Conservation (phyloP, 2,888 invertebrate genomes). For the Orthonychiurus folsomi region DNA sequence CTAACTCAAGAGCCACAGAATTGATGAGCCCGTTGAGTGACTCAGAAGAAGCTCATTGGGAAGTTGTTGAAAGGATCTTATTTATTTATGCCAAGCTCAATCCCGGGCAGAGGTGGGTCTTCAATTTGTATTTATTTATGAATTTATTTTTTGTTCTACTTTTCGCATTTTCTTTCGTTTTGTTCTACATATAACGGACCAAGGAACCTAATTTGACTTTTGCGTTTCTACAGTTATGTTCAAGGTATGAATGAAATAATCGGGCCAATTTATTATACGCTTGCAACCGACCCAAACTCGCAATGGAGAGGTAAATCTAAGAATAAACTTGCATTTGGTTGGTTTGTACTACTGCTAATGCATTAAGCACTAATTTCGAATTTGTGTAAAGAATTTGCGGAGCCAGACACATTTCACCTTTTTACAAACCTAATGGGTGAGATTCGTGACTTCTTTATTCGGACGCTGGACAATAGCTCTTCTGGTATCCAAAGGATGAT, state of each 20-base stretch:
- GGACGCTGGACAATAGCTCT: conserved; percentile 84
- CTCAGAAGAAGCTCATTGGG: conserved; percentile 88
- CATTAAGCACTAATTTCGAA: background rate
- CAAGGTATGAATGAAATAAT: conserved; percentile 99
- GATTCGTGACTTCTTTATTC: conserved; percentile 94
- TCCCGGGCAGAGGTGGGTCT: conserved; percentile 70
- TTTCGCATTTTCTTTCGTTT: background rate
- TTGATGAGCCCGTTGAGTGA: conserved; percentile 1
- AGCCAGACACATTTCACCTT: conserved; percentile 96
- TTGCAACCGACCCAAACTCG: conserved; percentile 78
- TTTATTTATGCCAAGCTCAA: conserved; percentile 97
- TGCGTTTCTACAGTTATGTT: conserved; percentile 52
- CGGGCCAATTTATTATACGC: conserved; percentile 94
- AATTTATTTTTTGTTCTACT: conserved; percentile 2
- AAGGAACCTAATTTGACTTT: background rate
- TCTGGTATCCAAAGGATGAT: conserved; percentile 87
- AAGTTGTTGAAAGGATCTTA: conserved; percentile 91
- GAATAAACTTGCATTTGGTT: background rate
- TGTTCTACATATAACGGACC: background rate
- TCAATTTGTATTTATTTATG: conserved; percentile 44
- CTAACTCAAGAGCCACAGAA: background rate
- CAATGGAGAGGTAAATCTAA: conserved; percentile 60
- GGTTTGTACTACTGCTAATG: background rate
- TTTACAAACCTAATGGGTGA: conserved; percentile 98
- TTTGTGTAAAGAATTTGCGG: conserved; percentile 67